Base-by-base conservation (phyloP, 2,113 vertebrate genomes). In the Solea solea region DNA sequence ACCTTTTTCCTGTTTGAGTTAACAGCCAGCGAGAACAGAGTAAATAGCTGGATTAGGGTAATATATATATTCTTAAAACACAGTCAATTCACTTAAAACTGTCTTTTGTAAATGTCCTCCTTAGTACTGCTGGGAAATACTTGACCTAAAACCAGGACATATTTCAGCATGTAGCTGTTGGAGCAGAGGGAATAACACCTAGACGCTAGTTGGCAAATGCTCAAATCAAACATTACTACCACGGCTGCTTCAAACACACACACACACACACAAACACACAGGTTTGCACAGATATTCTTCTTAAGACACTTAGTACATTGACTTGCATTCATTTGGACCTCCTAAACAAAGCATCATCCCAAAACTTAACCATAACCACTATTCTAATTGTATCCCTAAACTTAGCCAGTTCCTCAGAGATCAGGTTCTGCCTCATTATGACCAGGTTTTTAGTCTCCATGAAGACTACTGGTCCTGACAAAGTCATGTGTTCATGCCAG, bases 211-310 rank as follows among this genome's bases (percentile, higher is more conserved):
- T 89, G 83, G 85, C 76, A 76, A 81, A 63, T 52, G 52, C 51
- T 83, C 82, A 84, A 81, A 70, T 82, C 53, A 84, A 89, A 85
- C 79, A 84, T 50, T 34, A 50, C 73, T 63, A 57, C 62, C 39
- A 15, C 57, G 56, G 10, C 58, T 53, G 11, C 53, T 27, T 42
- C 15, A 34, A 52, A 66, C 49, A 56, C 34, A 52, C 64, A 16
- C 75, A 54, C 69, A 74, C 72, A 69, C 63, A 66, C 65, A 52
- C 64, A 16, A 72, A 54, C 72, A 57, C 9, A 57, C 11, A 69
- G 34, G 34, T 34, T 34, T 34, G 34, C 5, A 6, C 34, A 34
- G 34, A 3, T 34, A 34, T 34, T 34, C 34, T 34, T 34, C 2
- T 34, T 34, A 34, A 6, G 34, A 34, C 34, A 21, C 21, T 21